Evolutionary conservation across 2,888 invertebrate genomes (phyloP).

Genomic region (Linnaemya tessellans): DNA sequence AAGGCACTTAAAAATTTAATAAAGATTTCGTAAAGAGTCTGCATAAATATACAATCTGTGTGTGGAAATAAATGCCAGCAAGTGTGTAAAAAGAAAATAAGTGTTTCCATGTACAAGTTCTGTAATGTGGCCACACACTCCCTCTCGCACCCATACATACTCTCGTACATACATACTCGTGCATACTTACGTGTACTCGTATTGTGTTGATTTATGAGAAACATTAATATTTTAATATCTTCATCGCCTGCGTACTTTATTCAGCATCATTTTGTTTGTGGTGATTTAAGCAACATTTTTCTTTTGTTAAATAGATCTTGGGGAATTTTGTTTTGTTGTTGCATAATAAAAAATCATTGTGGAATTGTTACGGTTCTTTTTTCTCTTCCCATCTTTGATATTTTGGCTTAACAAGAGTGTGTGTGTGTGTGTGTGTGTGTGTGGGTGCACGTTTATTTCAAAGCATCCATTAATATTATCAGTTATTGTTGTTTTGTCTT

Average conservation of each 20-base stretch:
- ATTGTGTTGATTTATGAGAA: slow-evolving; percentile 68
- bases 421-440: slow-evolving; percentile 10
- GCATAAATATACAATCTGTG: background rate
- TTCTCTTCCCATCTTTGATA: background rate
- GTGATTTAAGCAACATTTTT: slow-evolving; percentile 22
- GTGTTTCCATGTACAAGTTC: background rate
- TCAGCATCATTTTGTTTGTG: background rate
- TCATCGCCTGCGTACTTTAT: slow-evolving; percentile 51
- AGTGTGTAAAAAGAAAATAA: background rate
- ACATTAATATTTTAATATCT: slow-evolving; percentile 73
- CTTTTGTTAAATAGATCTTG: slow-evolving; percentile 4
- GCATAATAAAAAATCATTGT: slow-evolving; percentile 58
- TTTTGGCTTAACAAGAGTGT: slow-evolving; percentile 5
- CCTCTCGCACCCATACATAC: background rate
- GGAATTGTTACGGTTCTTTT: background rate
- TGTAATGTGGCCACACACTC: slow-evolving; percentile 14
- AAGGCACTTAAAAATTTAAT: background rate
- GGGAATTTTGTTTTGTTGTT: slow-evolving; percentile 27
- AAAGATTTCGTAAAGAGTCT: background rate
- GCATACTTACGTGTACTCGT: too few relatives aligned
- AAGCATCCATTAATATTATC: slow-evolving; percentile 67
- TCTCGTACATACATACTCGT: background rate
- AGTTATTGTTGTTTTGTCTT: slow-evolving; percentile 55
- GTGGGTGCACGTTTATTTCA: slow-evolving; percentile 25
- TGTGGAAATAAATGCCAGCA: background rate